These are phyloP conservation scores for Toxonevra muliebris DNA, from an alignment of 2,888 invertebrate genomes.

Conservation along the genomic window DNA sequence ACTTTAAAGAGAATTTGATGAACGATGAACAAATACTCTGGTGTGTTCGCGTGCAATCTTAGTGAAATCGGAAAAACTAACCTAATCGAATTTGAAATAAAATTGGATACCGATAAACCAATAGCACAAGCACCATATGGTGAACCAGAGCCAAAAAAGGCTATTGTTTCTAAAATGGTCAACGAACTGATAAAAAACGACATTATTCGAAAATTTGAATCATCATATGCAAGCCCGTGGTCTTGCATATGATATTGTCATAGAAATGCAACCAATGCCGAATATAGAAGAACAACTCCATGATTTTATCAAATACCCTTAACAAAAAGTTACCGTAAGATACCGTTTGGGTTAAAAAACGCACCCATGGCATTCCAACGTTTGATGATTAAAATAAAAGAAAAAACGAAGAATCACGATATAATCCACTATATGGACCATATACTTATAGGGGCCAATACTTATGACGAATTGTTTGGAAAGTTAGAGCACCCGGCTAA, in stretches of 20 bases:
- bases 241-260: conserved; percentile 14
- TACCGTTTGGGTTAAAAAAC: conserved; percentile 28
- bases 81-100: conserved; percentile 23
- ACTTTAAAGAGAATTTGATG: too few relatives aligned
- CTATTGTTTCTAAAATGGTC: conserved; percentile 21
- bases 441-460: conserved; percentile 31
- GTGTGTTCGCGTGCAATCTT: conserved; percentile 16
- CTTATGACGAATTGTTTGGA: conserved; percentile 17
- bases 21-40: conserved; percentile 10
- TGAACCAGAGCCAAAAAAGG: conserved; percentile 28
- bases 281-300: conserved; percentile 29
- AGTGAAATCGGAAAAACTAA: conserved; percentile 29
- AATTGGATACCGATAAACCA: conserved; percentile 16
- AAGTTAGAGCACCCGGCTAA: conserved; percentile 17
- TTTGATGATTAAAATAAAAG: conserved; percentile 24
- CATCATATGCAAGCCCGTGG: conserved; percentile 14
- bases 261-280: conserved; percentile 32
- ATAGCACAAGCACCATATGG: conserved; percentile 26
- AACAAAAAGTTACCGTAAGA: conserved; percentile 24
- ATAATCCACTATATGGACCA: conserved; percentile 35
- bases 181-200: conserved; percentile 24
- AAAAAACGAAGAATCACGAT: conserved; percentile 19
- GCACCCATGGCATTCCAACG: conserved; percentile 31
- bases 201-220: conserved; percentile 19
- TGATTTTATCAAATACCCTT: conserved; percentile 10